Conservation (phyloP, 1,140 invertebrate species). For the Camponotus vicinus region DNA sequence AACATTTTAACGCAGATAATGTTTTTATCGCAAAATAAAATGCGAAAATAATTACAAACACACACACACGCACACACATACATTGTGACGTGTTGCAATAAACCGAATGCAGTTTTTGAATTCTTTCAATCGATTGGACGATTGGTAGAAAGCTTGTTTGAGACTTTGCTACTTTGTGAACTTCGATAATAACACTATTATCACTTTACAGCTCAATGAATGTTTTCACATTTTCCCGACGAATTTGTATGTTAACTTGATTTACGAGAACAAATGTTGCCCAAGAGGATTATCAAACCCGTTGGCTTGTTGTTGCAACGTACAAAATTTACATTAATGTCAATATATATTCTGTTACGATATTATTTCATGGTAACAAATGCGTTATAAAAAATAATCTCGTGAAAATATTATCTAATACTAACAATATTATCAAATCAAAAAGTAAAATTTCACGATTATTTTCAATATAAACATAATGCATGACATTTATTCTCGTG, state of each 20-base stretch:
- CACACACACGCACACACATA: background rate
- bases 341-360: conserved; percentile 9
- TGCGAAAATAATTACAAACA: conserved; percentile 18
- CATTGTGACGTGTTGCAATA: background rate
- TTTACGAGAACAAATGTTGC: conserved; percentile 49
- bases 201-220: conserved; percentile 48
- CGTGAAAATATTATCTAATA: background rate
- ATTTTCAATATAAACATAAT: background rate
- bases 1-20: conserved; percentile 2
- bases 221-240: conserved; percentile 47
- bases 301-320: conserved; percentile 7
- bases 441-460: conserved; percentile 2
- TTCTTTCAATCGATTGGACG: background rate
- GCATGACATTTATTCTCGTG: background rate
- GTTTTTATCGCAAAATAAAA: background rate
- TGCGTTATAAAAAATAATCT: conserved; percentile 19
- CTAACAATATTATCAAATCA: background rate
- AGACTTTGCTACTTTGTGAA: conserved; percentile 35
- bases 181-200: conserved; percentile 37
- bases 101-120: background rate
- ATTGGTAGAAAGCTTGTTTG: conserved; percentile 26
- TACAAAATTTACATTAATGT: conserved; percentile 46
- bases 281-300: conserved; percentile 47
- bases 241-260: conserved; percentile 52
- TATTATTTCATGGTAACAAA: conserved; percentile 9